Percentiles rank a stretch among this genome's conserved stretches.
These are phyloP conservation scores for Stichopus horrens DNA, from an alignment of 53 echinoderm and acorn worm genomes.

Conservation along the genomic window DNA sequence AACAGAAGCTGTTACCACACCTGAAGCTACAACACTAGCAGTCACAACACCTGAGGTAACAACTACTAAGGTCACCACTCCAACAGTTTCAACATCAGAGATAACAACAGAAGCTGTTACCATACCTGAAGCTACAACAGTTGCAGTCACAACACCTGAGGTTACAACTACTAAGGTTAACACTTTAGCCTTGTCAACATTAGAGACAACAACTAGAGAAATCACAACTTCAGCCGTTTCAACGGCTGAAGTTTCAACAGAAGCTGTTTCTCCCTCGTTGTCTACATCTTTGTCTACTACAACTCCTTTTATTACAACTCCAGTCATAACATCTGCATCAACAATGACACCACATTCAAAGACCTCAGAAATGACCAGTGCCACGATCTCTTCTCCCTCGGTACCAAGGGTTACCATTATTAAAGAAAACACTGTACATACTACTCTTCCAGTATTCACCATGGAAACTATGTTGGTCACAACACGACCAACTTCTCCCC, in stretches of 20 bases:
- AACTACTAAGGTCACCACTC: neutral
- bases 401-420: neutral
- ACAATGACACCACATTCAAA: neutral
- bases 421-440: neutral
- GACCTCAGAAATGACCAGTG: neutral
- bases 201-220: neutral
- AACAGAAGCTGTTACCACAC: slow-evolving; percentile 19
- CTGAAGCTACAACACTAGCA: slow-evolving; percentile 5
- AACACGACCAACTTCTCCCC: neutral
- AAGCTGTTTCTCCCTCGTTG: neutral
- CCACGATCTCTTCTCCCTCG: neutral
- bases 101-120: slow-evolving; percentile 13
- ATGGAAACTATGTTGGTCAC: neutral
- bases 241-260: neutral
- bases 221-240: neutral
- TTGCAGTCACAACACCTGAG: slow-evolving; percentile 18
- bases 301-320: slow-evolving; percentile 30
- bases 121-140: slow-evolving; percentile 38
- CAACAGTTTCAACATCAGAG: slow-evolving; percentile 1
- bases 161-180: slow-evolving; percentile 19
- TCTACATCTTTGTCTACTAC: neutral
- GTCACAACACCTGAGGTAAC: slow-evolving; percentile 39
- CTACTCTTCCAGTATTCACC: slow-evolving; percentile 30
- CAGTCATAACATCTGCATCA: neutral
- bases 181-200: slow-evolving; percentile 17